phyloP scores from a whole-genome alignment of 2,888 invertebrate genomes.

The Crepidodera aurea region DNA sequence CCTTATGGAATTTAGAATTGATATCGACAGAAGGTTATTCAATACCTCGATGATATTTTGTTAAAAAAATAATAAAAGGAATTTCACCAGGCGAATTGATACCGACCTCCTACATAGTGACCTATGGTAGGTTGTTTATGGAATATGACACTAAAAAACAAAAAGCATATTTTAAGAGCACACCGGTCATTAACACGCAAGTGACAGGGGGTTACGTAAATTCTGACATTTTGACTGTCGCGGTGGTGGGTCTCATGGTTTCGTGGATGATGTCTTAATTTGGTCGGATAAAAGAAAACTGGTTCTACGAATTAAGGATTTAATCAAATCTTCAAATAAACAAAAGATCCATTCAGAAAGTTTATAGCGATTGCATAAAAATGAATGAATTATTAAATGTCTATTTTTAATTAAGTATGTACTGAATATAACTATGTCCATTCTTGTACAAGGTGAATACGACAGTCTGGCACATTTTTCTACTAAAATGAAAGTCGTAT shows the following conservation, averaged over 20 bases:
- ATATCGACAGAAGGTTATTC: conserved; percentile 21
- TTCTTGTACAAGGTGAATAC: too few species aligned
- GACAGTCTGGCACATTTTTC: too few species aligned
- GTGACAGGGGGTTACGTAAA: conserved; percentile 8
- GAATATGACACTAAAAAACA: conserved; percentile 21
- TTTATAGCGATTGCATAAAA: too few species aligned
- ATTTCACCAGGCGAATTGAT: conserved; percentile 21
- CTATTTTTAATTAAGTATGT: too few species aligned
- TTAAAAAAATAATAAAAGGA: conserved; percentile 10
- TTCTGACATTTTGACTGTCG: conserved; percentile 1
- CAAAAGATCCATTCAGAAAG: too few species aligned
- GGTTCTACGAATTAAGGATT: too few species aligned
- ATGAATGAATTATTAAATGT: too few species aligned
- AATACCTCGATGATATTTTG: conserved; percentile 12
- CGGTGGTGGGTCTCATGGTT: not conserved
- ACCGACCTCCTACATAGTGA: conserved; percentile 40
- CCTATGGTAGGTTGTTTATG: conserved; percentile 28
- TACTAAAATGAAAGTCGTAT: too few species aligned
- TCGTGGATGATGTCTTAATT: conserved; percentile 5
- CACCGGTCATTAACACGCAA: not conserved
- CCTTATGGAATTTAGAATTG: conserved; percentile 22
- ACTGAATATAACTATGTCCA: too few species aligned
- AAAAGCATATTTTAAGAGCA: conserved; percentile 10
- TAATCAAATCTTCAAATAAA: too few species aligned
- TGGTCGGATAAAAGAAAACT: not conserved